Conservation (phyloP, 1,140 invertebrate species). For the Asobara japonica region DNA sequence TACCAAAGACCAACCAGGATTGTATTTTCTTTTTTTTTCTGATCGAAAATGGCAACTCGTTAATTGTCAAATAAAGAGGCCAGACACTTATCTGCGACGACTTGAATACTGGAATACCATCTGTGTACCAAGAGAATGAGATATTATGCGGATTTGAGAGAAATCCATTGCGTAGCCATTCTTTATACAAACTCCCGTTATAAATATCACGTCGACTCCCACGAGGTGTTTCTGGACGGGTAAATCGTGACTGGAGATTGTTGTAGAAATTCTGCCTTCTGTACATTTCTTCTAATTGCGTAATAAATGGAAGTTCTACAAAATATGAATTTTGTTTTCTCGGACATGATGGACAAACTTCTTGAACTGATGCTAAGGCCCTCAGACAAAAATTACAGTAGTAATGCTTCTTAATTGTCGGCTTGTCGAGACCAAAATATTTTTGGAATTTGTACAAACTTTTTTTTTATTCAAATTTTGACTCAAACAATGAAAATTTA, state of each 20-base stretch:
- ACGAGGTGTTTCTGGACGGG: not conserved
- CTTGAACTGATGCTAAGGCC: not conserved
- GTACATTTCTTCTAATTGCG: conserved; percentile 29
- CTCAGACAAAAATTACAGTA: not conserved
- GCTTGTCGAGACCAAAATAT: not conserved
- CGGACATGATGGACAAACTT: conserved; percentile 11
- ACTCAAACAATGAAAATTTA: conserved; percentile 35
- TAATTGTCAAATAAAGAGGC: conserved; percentile 47
- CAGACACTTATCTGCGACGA: conserved; percentile 45
- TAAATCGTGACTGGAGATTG: conserved; percentile 17
- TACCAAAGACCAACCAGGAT: not conserved
- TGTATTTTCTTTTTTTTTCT: not conserved
- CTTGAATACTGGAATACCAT: conserved; percentile 45
- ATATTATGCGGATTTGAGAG: conserved; percentile 22
- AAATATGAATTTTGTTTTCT: conserved; percentile 26
- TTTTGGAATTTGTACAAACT: conserved; percentile 5
- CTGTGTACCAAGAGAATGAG: conserved; percentile 37
- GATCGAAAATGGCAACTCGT: conserved; percentile 29
- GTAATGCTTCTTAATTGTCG: not conserved
- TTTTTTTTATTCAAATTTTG: conserved; percentile 29
- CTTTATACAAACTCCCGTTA: not conserved
- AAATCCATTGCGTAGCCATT: not conserved
- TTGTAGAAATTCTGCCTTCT: conserved; percentile 27
- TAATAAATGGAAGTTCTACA: conserved; percentile 12
- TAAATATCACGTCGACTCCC: conserved; percentile 18